Conservation (phyloP, 2,113 vertebrate species). For the Rhizomys pruinosus region DNA sequence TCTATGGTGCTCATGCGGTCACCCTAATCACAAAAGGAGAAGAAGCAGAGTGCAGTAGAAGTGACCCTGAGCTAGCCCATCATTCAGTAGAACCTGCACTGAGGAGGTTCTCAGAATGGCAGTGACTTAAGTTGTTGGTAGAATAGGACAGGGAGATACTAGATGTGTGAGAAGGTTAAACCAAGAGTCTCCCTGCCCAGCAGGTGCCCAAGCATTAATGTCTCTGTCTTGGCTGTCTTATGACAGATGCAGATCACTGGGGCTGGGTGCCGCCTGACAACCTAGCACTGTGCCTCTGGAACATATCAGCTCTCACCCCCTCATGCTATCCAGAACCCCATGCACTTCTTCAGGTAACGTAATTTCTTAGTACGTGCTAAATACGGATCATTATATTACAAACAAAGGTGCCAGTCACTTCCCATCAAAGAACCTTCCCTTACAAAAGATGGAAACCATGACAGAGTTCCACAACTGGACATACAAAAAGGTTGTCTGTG, state of each 20-base stretch:
- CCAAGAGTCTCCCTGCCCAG: neutral
- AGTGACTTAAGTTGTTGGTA: neutral
- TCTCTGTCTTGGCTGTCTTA: rapidly evolving
- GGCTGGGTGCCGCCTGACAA: neutral
- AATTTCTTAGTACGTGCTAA: too few relatives aligned
- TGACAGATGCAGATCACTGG: rapidly evolving
- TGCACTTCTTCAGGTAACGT: too few relatives aligned
- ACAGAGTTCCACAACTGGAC: too few relatives aligned
- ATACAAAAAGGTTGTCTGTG: too few relatives aligned
- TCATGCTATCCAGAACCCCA: neutral
- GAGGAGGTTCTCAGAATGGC: neutral
- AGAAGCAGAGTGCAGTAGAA: neutral
- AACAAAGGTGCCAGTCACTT: too few relatives aligned
- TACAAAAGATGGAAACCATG: too few relatives aligned
- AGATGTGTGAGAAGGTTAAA: neutral
- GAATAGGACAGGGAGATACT: rapidly evolving
- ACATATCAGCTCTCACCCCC: neutral
- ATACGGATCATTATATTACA: too few relatives aligned
- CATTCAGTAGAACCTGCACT: rapidly evolving
- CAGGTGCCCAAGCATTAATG: too few relatives aligned
- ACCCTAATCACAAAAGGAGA: rapidly evolving
- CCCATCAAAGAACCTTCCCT: too few relatives aligned
- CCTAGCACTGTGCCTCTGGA: neutral
- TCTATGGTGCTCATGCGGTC: neutral
- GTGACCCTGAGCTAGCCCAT: rapidly evolving